A percentile compares a stretch with the other conserved stretches of the same genome.
Conservation (phyloP, 2,888 invertebrate species). For the Lepidochrysops patricia region DNA sequence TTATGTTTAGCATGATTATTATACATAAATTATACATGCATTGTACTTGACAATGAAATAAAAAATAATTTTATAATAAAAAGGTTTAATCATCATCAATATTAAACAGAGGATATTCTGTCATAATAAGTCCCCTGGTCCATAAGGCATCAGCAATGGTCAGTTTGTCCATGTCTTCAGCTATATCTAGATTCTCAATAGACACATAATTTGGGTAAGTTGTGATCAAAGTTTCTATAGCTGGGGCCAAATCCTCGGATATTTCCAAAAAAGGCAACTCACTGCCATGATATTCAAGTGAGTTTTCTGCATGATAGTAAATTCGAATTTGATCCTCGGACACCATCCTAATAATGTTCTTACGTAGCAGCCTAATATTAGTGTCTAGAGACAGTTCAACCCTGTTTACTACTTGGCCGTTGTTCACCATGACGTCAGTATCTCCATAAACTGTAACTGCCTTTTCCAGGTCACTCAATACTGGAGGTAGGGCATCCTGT, state of each 20-base stretch:
- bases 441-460: slow-evolving; percentile 81
- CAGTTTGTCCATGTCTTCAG: slow-evolving; percentile 78
- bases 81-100: slow-evolving; percentile 52
- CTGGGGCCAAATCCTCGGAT: slow-evolving; percentile 77
- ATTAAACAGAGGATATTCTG: slow-evolving; percentile 74
- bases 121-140: slow-evolving; percentile 87
- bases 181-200: slow-evolving; percentile 81
- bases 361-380: slow-evolving; percentile 73
- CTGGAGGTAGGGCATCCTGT: slow-evolving; percentile 91
- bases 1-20: not conserved
- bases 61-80: not conserved
- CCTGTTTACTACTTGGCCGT: slow-evolving; percentile 77
- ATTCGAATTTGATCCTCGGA: slow-evolving; percentile 78
- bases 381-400: slow-evolving; percentile 80
- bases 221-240: slow-evolving; percentile 80
- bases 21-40: not conserved
- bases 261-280: slow-evolving; percentile 83
- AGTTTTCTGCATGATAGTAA: slow-evolving; percentile 90
- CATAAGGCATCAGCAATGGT: slow-evolving; percentile 81
- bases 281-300: slow-evolving; percentile 87
- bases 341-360: slow-evolving; percentile 76
- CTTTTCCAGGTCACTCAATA: slow-evolving; percentile 78
- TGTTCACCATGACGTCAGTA: slow-evolving; percentile 77
- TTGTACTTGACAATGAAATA: not conserved
- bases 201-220: slow-evolving; percentile 85